These are phyloP conservation scores for Eciton burchellii DNA, from an alignment of 1,140 invertebrate genomes.

Conservation along the genomic window DNA sequence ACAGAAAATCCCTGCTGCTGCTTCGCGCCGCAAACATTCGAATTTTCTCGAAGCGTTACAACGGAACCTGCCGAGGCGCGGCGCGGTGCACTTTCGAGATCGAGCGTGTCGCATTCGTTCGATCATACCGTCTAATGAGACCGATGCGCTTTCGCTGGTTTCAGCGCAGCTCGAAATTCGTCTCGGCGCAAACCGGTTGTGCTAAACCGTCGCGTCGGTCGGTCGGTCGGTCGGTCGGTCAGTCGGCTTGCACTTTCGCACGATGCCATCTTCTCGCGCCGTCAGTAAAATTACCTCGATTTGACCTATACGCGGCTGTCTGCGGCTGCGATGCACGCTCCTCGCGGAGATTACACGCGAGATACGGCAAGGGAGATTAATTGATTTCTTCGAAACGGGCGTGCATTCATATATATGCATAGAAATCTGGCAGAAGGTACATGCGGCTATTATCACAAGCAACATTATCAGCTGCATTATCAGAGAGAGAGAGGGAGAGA, in stretches of 20 bases:
- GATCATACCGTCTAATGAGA: slow-evolving; percentile 2
- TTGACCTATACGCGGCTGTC: slow-evolving; percentile 37
- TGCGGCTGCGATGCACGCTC: slow-evolving; percentile 13
- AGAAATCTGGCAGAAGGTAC: too few relatives aligned
- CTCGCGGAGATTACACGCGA: slow-evolving; percentile 22
- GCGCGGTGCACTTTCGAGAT: neutral
- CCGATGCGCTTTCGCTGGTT: slow-evolving; percentile 46
- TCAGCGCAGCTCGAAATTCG: slow-evolving; percentile 57
- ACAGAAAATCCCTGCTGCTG: neutral
- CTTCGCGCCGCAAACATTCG: too few relatives aligned
- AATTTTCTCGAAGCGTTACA: too few relatives aligned
- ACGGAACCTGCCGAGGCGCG: neutral
- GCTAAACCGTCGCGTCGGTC: neutral
- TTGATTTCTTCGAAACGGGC: too few relatives aligned
- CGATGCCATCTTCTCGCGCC: slow-evolving; percentile 36
- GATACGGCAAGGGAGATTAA: slow-evolving; percentile 9
- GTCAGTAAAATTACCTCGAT: slow-evolving; percentile 50
- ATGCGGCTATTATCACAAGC: too few relatives aligned
- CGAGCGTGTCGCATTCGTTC: slow-evolving; percentile 6
- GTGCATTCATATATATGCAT: too few relatives aligned
- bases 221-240: neutral
- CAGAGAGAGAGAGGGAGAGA: too few relatives aligned
- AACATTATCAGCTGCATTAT: too few relatives aligned
- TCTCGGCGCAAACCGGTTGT: slow-evolving; percentile 51
- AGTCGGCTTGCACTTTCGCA: slow-evolving; percentile 49